A percentile compares a stretch with the other conserved stretches of the same genome.
Evolutionary conservation across 2,888 invertebrate species (phyloP).

Genomic region (Syritta pipiens): DNA sequence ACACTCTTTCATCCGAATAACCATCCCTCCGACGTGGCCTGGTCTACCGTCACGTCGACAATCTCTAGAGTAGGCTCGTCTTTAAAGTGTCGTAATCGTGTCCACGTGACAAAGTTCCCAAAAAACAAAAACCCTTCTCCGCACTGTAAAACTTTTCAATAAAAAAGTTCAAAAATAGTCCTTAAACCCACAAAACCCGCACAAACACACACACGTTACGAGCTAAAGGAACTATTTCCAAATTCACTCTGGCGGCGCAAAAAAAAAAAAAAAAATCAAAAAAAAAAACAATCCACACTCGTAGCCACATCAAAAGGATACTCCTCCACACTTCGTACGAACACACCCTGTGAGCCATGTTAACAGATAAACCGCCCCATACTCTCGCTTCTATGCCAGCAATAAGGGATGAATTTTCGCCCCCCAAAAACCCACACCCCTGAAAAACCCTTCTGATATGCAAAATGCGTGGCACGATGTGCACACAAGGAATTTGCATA

Average conservation of each 20-base stretch:
- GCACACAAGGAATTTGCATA: slow-evolving; percentile 22
- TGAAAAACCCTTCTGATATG: slow-evolving; percentile 18
- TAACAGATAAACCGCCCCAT: slow-evolving; percentile 13
- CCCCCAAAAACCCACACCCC: too few relatives aligned
- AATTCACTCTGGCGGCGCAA: slow-evolving; percentile 17
- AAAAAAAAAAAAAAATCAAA: slow-evolving; percentile 9
- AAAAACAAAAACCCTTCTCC: too few relatives aligned
- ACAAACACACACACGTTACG: too few relatives aligned
- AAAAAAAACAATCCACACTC: neutral
- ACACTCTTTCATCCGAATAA: too few relatives aligned
- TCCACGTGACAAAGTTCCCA: too few relatives aligned
- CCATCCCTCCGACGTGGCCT: too few relatives aligned
- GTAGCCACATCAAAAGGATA: slow-evolving; percentile 56
- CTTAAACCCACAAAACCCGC: too few relatives aligned
- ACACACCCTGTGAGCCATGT: neutral
- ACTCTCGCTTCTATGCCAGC: slow-evolving; percentile 5
- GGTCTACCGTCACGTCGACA: too few relatives aligned
- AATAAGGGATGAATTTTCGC: slow-evolving; percentile 46
- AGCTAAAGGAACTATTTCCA: slow-evolving; percentile 39
- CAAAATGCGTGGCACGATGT: slow-evolving; percentile 30
- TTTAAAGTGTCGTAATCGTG: too few relatives aligned
- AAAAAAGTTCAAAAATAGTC: too few relatives aligned
- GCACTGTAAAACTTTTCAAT: too few relatives aligned
- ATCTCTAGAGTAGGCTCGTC: too few relatives aligned
- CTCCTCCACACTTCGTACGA: neutral